Evolutionary conservation across 2,888 invertebrate species (phyloP).

Genomic region (Luffia ferchaultella): DNA sequence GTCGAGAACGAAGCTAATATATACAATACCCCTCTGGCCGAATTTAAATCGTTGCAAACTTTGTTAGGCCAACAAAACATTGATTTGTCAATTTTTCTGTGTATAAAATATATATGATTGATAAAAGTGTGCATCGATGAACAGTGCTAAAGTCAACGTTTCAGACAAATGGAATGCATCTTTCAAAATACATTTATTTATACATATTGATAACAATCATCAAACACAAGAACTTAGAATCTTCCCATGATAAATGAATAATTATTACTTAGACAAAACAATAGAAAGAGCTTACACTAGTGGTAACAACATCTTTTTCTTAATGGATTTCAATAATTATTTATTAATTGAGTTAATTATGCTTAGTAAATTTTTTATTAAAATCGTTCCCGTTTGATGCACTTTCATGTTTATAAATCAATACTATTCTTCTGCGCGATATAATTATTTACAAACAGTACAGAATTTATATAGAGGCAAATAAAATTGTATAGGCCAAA

Average conservation of each 20-base stretch:
- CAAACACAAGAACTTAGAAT: constrained; percentile 37
- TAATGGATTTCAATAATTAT: neutral
- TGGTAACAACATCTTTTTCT: constrained; percentile 44
- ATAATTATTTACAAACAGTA: neutral
- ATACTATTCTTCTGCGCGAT: neutral
- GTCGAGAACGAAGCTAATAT: too few relatives aligned
- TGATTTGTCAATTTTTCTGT: constrained; percentile 5
- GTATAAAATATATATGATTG: constrained; percentile 3
- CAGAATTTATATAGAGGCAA: neutral
- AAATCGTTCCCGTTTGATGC: neutral
- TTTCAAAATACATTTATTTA: constrained; percentile 34
- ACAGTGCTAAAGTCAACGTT: constrained; percentile 49
- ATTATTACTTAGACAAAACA: constrained; percentile 39
- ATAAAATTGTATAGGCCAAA: neutral
- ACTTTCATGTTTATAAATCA: neutral
- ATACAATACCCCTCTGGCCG: neutral
- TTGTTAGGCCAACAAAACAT: constrained; percentile 1
- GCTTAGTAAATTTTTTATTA: neutral
- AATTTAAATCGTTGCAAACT: neutral
- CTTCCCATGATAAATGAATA: constrained; percentile 35
- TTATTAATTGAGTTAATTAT: neutral
- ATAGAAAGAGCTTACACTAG: constrained; percentile 55
- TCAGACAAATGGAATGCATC: constrained; percentile 58
- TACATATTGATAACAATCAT: constrained; percentile 30
- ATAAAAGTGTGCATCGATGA: constrained; percentile 44